A percentile compares a stretch with the other conserved stretches of the same genome.
These are phyloP conservation scores for Rapana venosa DNA, from an alignment of 2,888 invertebrate species.

Conservation along the genomic window DNA sequence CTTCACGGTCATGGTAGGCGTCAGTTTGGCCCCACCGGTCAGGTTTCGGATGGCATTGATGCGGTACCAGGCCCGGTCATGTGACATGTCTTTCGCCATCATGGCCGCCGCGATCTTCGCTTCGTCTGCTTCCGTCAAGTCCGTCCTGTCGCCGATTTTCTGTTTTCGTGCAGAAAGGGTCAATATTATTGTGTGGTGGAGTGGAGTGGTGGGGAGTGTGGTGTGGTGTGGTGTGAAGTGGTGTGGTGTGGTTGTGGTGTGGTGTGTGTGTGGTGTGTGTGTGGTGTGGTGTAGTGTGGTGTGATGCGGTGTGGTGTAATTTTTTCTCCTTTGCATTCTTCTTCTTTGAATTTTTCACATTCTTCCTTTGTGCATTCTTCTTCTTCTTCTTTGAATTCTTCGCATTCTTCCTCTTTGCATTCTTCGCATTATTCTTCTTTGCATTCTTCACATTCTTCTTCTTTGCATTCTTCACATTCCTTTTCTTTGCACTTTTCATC, in stretches of 20 bases:
- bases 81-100: slow-evolving; percentile 80
- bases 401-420: too few species aligned
- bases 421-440: background rate
- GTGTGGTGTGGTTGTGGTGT: background rate
- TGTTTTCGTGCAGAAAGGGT: background rate
- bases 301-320: too few species aligned
- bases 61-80: slow-evolving; percentile 82
- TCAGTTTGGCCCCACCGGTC: slow-evolving; percentile 79
- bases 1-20: slow-evolving; percentile 70
- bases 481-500: background rate
- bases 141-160: slow-evolving; percentile 65
- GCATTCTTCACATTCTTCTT: background rate
- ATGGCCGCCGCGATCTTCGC: slow-evolving; percentile 81
- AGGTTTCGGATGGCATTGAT: slow-evolving; percentile 81
- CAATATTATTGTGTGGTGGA: background rate
- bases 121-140: slow-evolving; percentile 81
- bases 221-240: background rate
- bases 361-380: background rate
- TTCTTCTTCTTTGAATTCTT: too few species aligned
- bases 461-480: background rate
- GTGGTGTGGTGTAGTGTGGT: too few species aligned
- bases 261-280: background rate
- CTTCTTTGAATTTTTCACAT: background rate
- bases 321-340: background rate
- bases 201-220: background rate